Evolutionary conservation across 2,888 invertebrate genomes (phyloP), one percentile per base, ranked within the genome.

Genomic region (Unio delphinus): DNA sequence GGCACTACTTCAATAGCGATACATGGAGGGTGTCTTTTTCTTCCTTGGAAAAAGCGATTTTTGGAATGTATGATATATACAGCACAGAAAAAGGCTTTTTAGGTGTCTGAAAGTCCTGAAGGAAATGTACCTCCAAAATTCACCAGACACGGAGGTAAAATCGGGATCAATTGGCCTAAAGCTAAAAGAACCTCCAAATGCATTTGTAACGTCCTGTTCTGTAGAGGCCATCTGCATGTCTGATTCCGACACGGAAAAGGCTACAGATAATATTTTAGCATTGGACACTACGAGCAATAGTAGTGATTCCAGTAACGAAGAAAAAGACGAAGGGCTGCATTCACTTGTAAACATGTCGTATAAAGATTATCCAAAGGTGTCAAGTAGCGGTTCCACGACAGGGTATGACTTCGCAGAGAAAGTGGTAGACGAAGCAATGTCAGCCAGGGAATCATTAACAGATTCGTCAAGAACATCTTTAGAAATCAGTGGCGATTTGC

Each of bases 21-120:
- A 70, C 73, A 0, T 73, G 73, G 73, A 57, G 73, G 54, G 65
- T 73, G 23, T 73, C 73, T 6, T 69, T 69, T 55, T 68, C 67
- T 26, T 61, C 65, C 15, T 54, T 73, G n/a, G 73, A 73, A 57
- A 67, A 73, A 59, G 70, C 70, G 23, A 23, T 73, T 23, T 73
- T 70, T 70, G 59, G 67, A 6, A 55, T 67, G 54, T 70, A 59
- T 34, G 54, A 59, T 28, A 20, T 18, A 30, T 58, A 66, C n/a
- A 59, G 59, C 28, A 55, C 55, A 18, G 73, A 73, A 61, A 73
- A 68, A 67, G 65, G 55, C 30, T 73, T 18, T 67, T 61, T 20
- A 67, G 70, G 56, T 60, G 69, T 61, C 55, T 73, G 8, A 73
- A 73, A 23, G 55, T 73, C 23, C 20, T 73, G 18, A 73, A 73